Percentiles rank a stretch among this genome's conserved stretches.
phyloP scores from a whole-genome alignment of 2,888 invertebrate species.

The Trachelus stipa region DNA sequence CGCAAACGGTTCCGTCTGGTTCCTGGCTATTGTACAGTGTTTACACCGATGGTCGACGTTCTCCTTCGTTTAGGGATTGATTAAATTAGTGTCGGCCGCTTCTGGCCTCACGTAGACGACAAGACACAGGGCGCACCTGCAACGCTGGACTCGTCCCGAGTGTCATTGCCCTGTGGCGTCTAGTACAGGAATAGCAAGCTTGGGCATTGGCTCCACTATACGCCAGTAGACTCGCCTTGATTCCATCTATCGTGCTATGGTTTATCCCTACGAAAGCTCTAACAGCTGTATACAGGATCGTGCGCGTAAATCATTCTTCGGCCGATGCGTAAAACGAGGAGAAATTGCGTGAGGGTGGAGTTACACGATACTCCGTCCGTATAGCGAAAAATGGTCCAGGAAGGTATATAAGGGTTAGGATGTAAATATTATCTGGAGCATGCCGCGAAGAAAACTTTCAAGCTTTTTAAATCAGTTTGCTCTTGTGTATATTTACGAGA shows the following conservation, averaged over 20 bases:
- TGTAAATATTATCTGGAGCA: not conserved
- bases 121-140: constrained; percentile 12
- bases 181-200: constrained; percentile 53
- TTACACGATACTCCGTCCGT: not conserved
- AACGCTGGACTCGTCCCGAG: constrained; percentile 29
- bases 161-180: constrained; percentile 53
- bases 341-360: not conserved
- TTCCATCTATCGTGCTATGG: not conserved
- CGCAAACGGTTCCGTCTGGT: constrained; percentile 10
- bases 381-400: not conserved
- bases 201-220: constrained; percentile 24
- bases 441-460: not conserved
- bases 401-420: not conserved
- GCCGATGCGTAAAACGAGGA: not conserved
- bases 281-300: not conserved
- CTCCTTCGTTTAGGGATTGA: constrained; percentile 39
- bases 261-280: not conserved
- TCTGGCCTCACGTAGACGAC: constrained; percentile 31
- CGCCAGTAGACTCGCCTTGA: not conserved
- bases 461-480: not conserved
- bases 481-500: not conserved
- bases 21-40: constrained; percentile 1
- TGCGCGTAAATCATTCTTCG: not conserved
- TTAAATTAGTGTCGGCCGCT: constrained; percentile 50
- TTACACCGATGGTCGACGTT: not conserved